Evolutionary conservation across 2,113 vertebrate species (phyloP).

Genomic region (Uria aalge): DNA sequence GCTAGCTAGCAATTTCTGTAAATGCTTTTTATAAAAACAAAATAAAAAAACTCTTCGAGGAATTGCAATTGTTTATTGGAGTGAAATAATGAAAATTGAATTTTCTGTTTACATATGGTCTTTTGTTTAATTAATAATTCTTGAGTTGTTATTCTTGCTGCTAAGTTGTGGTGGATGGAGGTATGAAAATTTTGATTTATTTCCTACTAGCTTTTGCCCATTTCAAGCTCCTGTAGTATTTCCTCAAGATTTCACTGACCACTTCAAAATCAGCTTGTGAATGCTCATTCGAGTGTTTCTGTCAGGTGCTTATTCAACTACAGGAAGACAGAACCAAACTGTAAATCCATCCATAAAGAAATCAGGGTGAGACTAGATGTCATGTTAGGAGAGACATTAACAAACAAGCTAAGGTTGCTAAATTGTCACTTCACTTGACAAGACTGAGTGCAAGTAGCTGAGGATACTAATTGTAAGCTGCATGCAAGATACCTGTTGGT

Average conservation of each 20-base stretch:
- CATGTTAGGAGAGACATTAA: not conserved
- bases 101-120: not conserved
- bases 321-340: not conserved
- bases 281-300: not conserved
- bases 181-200: not conserved
- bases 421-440: not conserved
- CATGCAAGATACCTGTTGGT: not conserved
- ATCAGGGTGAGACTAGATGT: not conserved
- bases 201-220: not conserved
- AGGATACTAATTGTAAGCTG: not conserved
- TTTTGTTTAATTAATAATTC: not conserved
- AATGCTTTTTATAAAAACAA: not conserved
- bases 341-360: not conserved
- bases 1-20: not conserved
- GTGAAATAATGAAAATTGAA: not conserved
- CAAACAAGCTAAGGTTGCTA: not conserved
- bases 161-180: not conserved
- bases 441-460: not conserved
- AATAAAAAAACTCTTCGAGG: not conserved
- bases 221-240: not conserved
- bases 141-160: not conserved
- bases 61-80: not conserved
- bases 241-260: not conserved
- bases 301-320: not conserved
- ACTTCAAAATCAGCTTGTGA: not conserved